Conservation (phyloP, 2,113 vertebrate genomes). For the Hyperoodon ampullatus region DNA sequence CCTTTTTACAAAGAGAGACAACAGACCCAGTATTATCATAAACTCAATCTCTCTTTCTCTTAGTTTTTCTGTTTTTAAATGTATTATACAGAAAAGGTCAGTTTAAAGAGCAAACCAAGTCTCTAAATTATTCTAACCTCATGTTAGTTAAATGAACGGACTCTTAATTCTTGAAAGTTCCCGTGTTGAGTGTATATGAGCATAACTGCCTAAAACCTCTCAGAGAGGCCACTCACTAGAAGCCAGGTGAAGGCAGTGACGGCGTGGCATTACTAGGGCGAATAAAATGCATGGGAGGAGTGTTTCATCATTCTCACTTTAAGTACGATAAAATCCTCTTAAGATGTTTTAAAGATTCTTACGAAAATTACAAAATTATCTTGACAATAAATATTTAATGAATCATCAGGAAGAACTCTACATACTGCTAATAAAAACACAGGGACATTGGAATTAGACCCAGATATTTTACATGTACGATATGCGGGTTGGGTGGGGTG, state of each 20-base stretch:
- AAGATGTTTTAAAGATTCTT: not conserved
- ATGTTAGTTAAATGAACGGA: not conserved
- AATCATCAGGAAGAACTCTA: not conserved
- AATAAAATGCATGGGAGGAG: not conserved
- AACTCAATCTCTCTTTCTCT: not conserved
- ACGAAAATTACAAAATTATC: not conserved
- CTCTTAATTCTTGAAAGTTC: not conserved
- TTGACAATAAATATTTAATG: not conserved
- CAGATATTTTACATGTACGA: not conserved
- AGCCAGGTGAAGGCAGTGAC: not conserved
- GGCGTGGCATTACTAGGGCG: not conserved
- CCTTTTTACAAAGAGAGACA: not conserved
- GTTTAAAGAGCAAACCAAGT: not conserved
- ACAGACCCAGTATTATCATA: not conserved
- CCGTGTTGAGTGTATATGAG: not conserved
- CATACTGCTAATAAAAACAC: constrained; percentile 3
- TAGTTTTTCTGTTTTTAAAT: not conserved
- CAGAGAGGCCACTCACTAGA: not conserved
- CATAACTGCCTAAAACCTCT: not conserved
- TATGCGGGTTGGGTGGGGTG: not conserved
- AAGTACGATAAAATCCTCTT: not conserved
- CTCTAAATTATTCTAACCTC: not conserved
- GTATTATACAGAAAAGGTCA: not conserved
- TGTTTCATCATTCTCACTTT: not conserved
- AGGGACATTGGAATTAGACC: not conserved